Conservation (phyloP, 2,888 invertebrate species). For the Chymomyza procnemis region DNA sequence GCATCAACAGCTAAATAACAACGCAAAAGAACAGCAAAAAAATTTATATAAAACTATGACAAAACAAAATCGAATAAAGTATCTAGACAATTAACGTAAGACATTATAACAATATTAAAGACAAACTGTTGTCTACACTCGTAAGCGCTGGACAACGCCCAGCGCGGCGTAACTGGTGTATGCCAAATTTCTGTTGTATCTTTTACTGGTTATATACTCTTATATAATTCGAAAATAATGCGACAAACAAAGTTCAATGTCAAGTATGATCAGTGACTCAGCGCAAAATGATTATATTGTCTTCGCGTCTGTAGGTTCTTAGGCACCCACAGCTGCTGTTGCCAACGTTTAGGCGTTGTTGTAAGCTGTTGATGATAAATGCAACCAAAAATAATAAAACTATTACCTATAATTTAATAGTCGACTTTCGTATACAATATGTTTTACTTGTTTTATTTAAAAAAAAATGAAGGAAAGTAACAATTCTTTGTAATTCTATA, state of each 20-base stretch:
- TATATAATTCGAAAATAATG: conserved; percentile 61
- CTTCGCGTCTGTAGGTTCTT: not conserved
- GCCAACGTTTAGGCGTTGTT: not conserved
- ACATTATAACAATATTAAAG: not conserved
- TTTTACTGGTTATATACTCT: not conserved
- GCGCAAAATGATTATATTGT: conserved; percentile 21
- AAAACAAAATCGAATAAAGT: not conserved
- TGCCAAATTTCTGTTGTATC: not conserved
- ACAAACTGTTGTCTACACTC: not conserved
- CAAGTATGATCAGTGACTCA: conserved; percentile 41
- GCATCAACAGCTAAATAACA: conserved; percentile 21
- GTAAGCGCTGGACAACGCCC: not conserved
- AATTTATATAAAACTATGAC: not conserved
- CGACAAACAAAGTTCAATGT: conserved; percentile 56
- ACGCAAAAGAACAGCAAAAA: conserved; percentile 21
- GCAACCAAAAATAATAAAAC: too few relatives aligned
- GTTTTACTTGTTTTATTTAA: too few relatives aligned
- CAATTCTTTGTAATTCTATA: too few relatives aligned
- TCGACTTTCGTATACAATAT: too few relatives aligned
- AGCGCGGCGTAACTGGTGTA: not conserved
- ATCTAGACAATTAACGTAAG: not conserved
- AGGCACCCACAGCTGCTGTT: not conserved
- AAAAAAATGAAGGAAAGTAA: too few relatives aligned
- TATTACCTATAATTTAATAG: too few relatives aligned
- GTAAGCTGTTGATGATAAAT: not conserved